These are phyloP conservation scores for Acipenser oxyrinchus DNA, from an alignment of 2,797 vertebrate species.

Conservation along the genomic window DNA sequence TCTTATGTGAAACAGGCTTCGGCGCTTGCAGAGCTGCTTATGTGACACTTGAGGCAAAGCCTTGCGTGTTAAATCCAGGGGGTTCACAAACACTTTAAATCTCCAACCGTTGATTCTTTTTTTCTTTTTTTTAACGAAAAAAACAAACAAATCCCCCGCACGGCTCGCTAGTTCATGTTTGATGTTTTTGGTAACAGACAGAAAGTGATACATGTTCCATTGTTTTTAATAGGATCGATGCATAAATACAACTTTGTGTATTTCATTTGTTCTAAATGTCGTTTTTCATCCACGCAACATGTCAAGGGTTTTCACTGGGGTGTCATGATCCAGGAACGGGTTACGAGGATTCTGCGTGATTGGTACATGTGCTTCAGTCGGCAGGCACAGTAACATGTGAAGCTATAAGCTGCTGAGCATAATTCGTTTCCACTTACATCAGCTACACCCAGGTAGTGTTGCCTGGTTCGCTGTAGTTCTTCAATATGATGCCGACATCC, in stretches of 20 bases:
- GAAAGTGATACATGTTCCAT: conserved; percentile 17
- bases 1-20: too few species aligned
- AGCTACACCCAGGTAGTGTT: conserved; percentile 5
- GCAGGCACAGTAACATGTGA: background rate
- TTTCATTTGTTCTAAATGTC: conserved; percentile 39
- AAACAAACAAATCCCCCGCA: background rate
- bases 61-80: too few species aligned
- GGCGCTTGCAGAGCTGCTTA: too few species aligned
- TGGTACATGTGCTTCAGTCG: background rate
- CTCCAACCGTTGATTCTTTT: background rate
- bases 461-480: conserved; percentile 2
- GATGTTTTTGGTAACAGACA: conserved; percentile 16
- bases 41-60: too few species aligned
- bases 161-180: conserved; percentile 1
- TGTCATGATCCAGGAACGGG: background rate
- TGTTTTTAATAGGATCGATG: conserved; percentile 20
- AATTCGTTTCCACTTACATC: background rate
- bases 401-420: background rate
- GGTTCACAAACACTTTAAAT: background rate
- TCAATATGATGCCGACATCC: background rate
- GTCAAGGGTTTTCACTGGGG: background rate
- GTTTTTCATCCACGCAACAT: conserved; percentile 5
- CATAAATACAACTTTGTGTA: conserved; percentile 55
- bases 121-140: background rate
- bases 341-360: background rate